Percentiles rank a stretch among this genome's conserved stretches.
Evolutionary conservation across 1,140 invertebrate genomes (phyloP).

Genomic region (Meloidogyne chitwoodi): DNA sequence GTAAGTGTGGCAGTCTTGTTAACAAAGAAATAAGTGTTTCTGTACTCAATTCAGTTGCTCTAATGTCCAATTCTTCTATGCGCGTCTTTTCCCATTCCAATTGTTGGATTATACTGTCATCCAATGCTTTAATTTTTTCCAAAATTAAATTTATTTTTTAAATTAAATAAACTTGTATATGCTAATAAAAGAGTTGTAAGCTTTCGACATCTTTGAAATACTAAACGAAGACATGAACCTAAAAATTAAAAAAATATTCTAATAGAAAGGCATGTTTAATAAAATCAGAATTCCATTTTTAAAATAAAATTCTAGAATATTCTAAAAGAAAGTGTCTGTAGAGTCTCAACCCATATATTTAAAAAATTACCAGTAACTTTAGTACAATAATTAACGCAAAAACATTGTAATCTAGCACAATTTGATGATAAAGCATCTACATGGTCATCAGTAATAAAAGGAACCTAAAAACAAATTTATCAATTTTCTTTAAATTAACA

Average conservation of each 20-base stretch:
- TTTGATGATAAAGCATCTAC: conserved; percentile 83
- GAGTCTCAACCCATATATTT: conserved; percentile 71
- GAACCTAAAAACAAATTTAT: conserved; percentile 34
- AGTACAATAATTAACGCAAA: conserved; percentile 91
- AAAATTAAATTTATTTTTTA: neutral
- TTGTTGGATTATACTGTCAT: conserved; percentile 62
- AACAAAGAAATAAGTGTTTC: conserved; percentile 90
- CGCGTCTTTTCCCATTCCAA: conserved; percentile 96
- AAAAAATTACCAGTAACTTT: conserved; percentile 94
- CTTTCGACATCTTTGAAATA: conserved; percentile 73
- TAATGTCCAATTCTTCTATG: conserved; percentile 89
- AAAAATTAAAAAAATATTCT: neutral
- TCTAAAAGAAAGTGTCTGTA: no score
- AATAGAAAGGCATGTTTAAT: neutral
- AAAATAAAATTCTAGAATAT: no score
- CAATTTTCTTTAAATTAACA: neutral
- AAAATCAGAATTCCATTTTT: conserved; percentile 58
- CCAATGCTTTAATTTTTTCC: conserved; percentile 42
- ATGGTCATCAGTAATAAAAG: conserved; percentile 74
- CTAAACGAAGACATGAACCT: conserved; percentile 11
- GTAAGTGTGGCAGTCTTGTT: conserved; percentile 76
- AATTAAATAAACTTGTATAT: conserved; percentile 61
- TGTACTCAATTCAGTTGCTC: conserved; percentile 86
- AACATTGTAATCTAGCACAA: conserved; percentile 80
- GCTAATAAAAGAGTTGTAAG: conserved; percentile 88